These are phyloP conservation scores for Cephus pygmeus DNA, from an alignment of 2,888 invertebrate genomes.

Conservation along the genomic window DNA sequence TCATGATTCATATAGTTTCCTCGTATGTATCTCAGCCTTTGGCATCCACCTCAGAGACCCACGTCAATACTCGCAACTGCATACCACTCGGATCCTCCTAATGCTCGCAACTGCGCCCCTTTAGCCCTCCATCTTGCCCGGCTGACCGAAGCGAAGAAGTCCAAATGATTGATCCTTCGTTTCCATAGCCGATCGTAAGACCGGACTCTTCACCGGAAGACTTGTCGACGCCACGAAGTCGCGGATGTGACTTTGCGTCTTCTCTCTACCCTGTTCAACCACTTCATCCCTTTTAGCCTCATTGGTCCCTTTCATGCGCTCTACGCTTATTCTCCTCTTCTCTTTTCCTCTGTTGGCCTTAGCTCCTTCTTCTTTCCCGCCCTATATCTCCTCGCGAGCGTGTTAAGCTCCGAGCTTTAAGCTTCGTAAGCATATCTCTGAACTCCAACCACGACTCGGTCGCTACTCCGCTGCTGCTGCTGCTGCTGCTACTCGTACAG, in stretches of 20 bases:
- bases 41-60: too few relatives aligned
- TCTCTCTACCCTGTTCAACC: constrained; percentile 16
- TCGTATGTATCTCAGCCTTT: too few relatives aligned
- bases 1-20: not conserved
- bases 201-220: not conserved
- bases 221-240: constrained; percentile 13
- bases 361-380: constrained; percentile 12
- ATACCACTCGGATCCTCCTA: not conserved
- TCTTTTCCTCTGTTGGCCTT: constrained; percentile 13
- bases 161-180: constrained; percentile 43
- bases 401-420: constrained; percentile 27
- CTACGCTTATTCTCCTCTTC: constrained; percentile 11
- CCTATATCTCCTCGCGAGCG: constrained; percentile 22
- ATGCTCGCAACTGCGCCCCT: not conserved
- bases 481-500: not conserved
- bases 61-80: not conserved
- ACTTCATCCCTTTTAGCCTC: constrained; percentile 29
- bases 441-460: constrained; percentile 22
- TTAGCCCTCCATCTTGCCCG: not conserved
- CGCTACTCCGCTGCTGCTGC: not conserved
- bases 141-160: too few relatives aligned
- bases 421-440: constrained; percentile 55
- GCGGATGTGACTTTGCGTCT: constrained; percentile 9
- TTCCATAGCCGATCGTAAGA: constrained; percentile 46
- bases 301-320: constrained; percentile 8